Conservation (phyloP, 2,113 vertebrate genomes). For the Synchiropus splendidus region DNA sequence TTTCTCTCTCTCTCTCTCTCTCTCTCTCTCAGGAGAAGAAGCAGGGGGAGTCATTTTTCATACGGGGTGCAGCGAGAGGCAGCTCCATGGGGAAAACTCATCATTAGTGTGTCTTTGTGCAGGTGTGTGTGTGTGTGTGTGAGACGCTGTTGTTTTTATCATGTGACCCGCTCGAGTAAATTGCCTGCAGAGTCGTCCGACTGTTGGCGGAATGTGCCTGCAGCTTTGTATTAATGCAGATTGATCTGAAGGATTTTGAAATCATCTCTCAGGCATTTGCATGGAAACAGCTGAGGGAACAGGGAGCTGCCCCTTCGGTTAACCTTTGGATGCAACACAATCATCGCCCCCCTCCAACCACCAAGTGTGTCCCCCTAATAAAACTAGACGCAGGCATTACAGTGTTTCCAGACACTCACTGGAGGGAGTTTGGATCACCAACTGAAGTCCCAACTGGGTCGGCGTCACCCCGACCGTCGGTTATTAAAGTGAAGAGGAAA, state of each 20-base stretch:
- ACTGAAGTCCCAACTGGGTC: too few species aligned
- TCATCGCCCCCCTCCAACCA: too few species aligned
- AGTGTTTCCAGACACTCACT: too few species aligned
- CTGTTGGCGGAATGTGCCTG: not conserved
- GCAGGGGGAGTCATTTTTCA: conserved; percentile 25
- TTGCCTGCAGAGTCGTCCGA: conserved; percentile 13
- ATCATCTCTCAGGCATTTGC: not conserved
- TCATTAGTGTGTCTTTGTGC: conserved; percentile 18
- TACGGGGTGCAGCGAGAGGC: conserved; percentile 12
- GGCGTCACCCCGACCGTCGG: too few species aligned
- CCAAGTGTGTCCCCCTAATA: too few species aligned
- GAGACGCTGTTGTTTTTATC: not conserved
- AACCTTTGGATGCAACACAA: not conserved
- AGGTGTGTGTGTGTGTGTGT: conserved; percentile 8
- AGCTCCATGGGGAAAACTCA: conserved; percentile 15
- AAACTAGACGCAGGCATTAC: too few species aligned
- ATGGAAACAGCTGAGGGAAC: not conserved
- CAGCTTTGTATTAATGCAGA: conserved; percentile 6
- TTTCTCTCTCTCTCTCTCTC: too few species aligned
- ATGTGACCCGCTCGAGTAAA: conserved; percentile 10
- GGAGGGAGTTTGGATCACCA: too few species aligned
- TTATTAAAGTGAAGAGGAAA: too few species aligned
- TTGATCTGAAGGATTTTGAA: not conserved
- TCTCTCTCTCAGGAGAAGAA: conserved; percentile 6
- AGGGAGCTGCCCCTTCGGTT: conserved; percentile 1